Evolutionary conservation across 92 coral and sea anemone species (phyloP).

Genomic region (Zoanthus gigantus): DNA sequence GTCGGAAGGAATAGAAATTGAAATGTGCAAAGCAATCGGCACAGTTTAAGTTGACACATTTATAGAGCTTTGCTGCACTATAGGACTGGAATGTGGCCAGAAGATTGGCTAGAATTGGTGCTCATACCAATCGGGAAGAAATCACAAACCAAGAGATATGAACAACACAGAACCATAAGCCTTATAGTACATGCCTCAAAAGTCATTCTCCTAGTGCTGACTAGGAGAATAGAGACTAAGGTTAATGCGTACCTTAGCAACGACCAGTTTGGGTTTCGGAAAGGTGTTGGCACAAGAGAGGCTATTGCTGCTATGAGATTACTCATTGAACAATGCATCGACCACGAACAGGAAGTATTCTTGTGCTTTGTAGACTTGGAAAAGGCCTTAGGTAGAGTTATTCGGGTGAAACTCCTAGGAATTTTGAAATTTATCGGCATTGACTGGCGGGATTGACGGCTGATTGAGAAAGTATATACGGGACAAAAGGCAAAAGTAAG

Average conservation of each 20-base stretch:
- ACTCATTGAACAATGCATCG: constrained; percentile 52
- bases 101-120: constrained; percentile 50
- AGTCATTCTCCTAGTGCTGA: constrained; percentile 42
- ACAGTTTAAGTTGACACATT: constrained; percentile 40
- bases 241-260: constrained; percentile 28
- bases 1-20: constrained; percentile 53
- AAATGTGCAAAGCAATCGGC: constrained; percentile 50
- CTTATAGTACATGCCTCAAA: constrained; percentile 24
- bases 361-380: constrained; percentile 54
- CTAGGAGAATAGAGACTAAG: constrained; percentile 45
- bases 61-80: constrained; percentile 36
- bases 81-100: constrained; percentile 48
- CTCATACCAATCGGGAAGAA: constrained; percentile 34
- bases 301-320: constrained; percentile 50
- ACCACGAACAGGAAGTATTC: constrained; percentile 40
- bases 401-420: constrained; percentile 38
- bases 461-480: constrained; percentile 22
- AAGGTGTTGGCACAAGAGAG: constrained; percentile 30
- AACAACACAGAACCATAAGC: constrained; percentile 39
- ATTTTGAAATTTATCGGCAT: background rate
- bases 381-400: constrained; percentile 43
- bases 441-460: constrained; percentile 25
- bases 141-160: constrained; percentile 34
- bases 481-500: constrained; percentile 31
- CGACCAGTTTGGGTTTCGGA: constrained; percentile 52